Conservation (phyloP, 1,140 invertebrate species). For the Patella vulgata region DNA sequence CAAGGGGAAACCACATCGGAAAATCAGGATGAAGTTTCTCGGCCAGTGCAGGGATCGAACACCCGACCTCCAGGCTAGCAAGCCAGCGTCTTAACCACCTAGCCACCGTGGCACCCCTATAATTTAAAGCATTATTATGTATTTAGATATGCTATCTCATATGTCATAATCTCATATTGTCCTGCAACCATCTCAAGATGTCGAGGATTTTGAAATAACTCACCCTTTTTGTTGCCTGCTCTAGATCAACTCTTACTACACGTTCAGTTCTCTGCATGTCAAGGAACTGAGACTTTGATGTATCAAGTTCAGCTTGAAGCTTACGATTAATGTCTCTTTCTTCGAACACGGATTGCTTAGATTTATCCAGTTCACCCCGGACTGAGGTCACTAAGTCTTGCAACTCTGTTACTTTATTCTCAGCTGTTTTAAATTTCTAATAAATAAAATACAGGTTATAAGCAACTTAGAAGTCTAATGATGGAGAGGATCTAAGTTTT, state of each 20-base stretch:
- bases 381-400: slow-evolving; percentile 50
- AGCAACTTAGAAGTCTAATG: background rate
- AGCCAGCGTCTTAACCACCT: no score
- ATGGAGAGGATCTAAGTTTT: background rate
- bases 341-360: slow-evolving; percentile 42
- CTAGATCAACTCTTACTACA: slow-evolving; percentile 62
- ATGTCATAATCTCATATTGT: no score
- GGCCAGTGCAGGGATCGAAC: no score
- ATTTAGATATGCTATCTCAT: no score
- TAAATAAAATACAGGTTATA: slow-evolving; percentile 10
- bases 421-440: slow-evolving; percentile 63
- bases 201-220: no score
- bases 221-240: slow-evolving; percentile 61
- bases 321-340: slow-evolving; percentile 55
- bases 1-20: no score
- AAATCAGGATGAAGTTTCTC: no score
- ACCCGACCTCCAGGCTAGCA: no score
- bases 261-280: slow-evolving; percentile 63
- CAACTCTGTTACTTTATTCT: slow-evolving; percentile 58
- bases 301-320: slow-evolving; percentile 51
- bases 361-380: slow-evolving; percentile 57
- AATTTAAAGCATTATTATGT: no score
- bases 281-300: slow-evolving; percentile 47
- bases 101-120: no score
- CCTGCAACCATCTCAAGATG: no score